Conservation (phyloP, 2,113 vertebrate genomes). For the Ochotona princeps region DNA sequence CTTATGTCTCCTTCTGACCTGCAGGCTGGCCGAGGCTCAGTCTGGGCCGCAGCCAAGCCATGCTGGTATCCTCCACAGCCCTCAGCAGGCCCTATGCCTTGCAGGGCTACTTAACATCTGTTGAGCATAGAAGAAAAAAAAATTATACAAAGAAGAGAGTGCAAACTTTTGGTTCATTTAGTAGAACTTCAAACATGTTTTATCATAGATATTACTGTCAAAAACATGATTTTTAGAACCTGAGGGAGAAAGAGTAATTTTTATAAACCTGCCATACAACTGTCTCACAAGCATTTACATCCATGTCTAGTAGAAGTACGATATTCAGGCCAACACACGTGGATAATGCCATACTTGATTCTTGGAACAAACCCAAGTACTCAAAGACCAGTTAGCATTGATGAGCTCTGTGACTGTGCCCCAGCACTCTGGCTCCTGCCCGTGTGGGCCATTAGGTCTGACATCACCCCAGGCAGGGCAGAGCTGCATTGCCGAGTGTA, state of each 20-base stretch:
- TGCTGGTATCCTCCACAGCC: background rate
- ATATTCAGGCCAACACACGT: constrained; percentile 58
- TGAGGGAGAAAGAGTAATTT: constrained; percentile 57
- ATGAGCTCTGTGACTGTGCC: background rate
- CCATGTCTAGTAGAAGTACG: constrained; percentile 58
- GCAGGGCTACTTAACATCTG: background rate
- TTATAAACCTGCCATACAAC: constrained; percentile 14
- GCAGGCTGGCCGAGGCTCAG: background rate
- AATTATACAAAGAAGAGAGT: constrained; percentile 44
- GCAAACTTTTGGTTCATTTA: constrained; percentile 63
- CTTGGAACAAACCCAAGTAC: background rate
- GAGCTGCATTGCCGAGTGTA: background rate
- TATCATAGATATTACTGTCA: constrained; percentile 64
- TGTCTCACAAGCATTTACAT: constrained; percentile 63
- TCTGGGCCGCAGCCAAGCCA: background rate
- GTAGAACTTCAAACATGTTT: constrained; percentile 16
- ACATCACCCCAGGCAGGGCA: constrained; percentile 49
- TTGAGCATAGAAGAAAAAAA: background rate
- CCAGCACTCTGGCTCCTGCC: background rate
- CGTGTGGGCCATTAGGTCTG: background rate
- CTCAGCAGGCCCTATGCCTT: background rate
- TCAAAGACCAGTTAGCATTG: background rate
- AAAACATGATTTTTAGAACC: constrained; percentile 76
- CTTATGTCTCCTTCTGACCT: background rate
- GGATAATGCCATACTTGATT: background rate